A percentile compares a stretch with the other conserved stretches of the same genome.
Evolutionary conservation across 2,113 vertebrate species (phyloP).

Genomic region (Proterorhinus semilunaris): DNA sequence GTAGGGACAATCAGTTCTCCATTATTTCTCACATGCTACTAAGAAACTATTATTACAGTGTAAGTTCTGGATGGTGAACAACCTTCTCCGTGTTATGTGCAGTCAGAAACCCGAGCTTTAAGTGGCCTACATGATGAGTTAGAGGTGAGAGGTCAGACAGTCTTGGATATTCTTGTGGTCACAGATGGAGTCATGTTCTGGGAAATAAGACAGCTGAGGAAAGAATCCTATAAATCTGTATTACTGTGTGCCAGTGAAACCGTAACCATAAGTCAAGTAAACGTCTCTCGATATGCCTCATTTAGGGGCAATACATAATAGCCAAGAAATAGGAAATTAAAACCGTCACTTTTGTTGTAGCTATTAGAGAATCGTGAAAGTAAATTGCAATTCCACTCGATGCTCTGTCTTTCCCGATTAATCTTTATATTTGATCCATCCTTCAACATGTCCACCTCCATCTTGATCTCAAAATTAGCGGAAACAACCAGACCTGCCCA

Average conservation of each 20-base stretch:
- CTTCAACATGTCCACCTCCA: too few relatives aligned
- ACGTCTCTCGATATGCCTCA: neutral
- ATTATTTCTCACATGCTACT: neutral
- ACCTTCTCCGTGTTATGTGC: neutral
- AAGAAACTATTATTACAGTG: neutral
- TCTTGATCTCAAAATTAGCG: too few relatives aligned
- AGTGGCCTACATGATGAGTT: slow-evolving; percentile 10
- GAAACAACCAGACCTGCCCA: too few relatives aligned
- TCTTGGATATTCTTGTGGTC: slow-evolving; percentile 33
- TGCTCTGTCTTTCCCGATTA: too few relatives aligned
- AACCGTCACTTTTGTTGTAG: neutral
- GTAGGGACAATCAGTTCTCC: neutral
- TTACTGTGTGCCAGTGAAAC: slow-evolving; percentile 2
- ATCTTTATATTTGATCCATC: too few relatives aligned
- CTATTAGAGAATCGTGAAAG: too few relatives aligned
- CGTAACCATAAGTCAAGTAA: slow-evolving; percentile 1
- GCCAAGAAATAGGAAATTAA: neutral
- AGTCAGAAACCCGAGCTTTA: slow-evolving; percentile 17
- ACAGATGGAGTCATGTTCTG: slow-evolving; percentile 19
- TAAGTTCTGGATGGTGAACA: too few relatives aligned
- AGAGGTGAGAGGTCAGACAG: slow-evolving; percentile 36
- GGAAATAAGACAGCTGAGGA: slow-evolving; percentile 11
- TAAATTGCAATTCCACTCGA: too few relatives aligned
- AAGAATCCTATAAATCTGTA: neutral
- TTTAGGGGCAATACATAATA: neutral